These are phyloP conservation scores for Caenorhabditis sulstoni DNA, from an alignment of 2,888 invertebrate genomes.

Conservation along the genomic window DNA sequence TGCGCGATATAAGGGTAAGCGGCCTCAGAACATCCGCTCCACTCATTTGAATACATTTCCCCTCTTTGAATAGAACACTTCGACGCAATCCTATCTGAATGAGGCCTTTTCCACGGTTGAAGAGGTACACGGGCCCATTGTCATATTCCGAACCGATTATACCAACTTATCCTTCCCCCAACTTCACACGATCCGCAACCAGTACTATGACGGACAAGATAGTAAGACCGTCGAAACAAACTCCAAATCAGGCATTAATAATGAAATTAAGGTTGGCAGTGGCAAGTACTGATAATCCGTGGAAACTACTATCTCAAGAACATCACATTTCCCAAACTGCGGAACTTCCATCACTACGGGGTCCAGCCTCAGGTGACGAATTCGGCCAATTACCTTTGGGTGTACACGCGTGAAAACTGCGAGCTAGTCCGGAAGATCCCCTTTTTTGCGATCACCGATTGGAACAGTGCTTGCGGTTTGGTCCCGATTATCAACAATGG, in stretches of 20 bases:
- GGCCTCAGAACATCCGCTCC: neutral
- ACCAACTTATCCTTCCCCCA: constrained; percentile 60
- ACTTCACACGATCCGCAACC: constrained; percentile 41
- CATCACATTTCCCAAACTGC: constrained; percentile 22
- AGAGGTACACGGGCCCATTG: constrained; percentile 49
- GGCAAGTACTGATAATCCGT: constrained; percentile 37
- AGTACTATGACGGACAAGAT: constrained; percentile 38
- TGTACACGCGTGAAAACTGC: constrained; percentile 20
- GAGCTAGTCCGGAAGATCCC: constrained; percentile 16
- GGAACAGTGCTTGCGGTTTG: constrained; percentile 17
- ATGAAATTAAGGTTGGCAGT: constrained; percentile 48
- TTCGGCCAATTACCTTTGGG: constrained; percentile 22
- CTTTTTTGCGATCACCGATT: constrained; percentile 28
- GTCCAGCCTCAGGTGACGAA: constrained; percentile 27
- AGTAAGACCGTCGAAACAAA: neutral
- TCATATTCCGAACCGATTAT: constrained; percentile 50
- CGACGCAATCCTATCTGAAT: constrained; percentile 32
- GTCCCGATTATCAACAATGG: constrained; percentile 35
- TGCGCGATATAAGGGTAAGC: constrained; percentile 20
- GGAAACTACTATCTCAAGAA: constrained; percentile 28
- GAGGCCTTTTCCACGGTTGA: constrained; percentile 49
- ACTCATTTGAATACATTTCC: neutral
- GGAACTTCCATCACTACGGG: constrained; percentile 34
- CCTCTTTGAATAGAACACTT: constrained; percentile 12
- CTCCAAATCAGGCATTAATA: neutral